Percentiles rank a stretch among this genome's conserved stretches.
These are phyloP conservation scores for Peromyscus maniculatus DNA, from an alignment of 2,113 vertebrate species.

Conservation along the genomic window DNA sequence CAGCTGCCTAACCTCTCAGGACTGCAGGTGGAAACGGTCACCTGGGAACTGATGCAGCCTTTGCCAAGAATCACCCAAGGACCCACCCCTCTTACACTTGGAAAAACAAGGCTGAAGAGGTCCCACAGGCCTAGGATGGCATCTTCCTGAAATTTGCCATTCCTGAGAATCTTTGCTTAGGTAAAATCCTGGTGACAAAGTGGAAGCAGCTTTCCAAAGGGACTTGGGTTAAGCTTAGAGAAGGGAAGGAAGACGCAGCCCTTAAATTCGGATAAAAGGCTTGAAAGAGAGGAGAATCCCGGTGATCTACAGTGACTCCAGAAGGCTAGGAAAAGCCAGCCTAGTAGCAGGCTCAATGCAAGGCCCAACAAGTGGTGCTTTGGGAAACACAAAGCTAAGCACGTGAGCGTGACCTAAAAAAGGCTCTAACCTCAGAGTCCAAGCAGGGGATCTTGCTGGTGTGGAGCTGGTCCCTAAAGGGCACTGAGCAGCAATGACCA, in stretches of 20 bases:
- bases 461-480: conserved; percentile 15
- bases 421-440: conserved; percentile 40
- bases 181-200: conserved; percentile 3
- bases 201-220: conserved; percentile 8
- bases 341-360: background rate
- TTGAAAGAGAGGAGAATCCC: background rate
- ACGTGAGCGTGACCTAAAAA: background rate
- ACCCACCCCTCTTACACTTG: background rate
- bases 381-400: conserved; percentile 20
- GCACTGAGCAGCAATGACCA: background rate
- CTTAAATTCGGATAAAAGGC: background rate
- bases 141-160: background rate
- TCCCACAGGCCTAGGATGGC: background rate
- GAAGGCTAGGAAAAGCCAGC: background rate
- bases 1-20: background rate
- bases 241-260: background rate
- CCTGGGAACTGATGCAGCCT: background rate
- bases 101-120: background rate
- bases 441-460: background rate
- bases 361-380: background rate
- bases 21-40: background rate
- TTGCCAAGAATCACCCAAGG: background rate
- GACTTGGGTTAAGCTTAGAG: background rate
- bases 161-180: background rate
- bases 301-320: background rate